A percentile compares a stretch with the other conserved stretches of the same genome.
These are phyloP conservation scores for Egretta garzetta DNA, from an alignment of 2,113 vertebrate species.

Conservation along the genomic window DNA sequence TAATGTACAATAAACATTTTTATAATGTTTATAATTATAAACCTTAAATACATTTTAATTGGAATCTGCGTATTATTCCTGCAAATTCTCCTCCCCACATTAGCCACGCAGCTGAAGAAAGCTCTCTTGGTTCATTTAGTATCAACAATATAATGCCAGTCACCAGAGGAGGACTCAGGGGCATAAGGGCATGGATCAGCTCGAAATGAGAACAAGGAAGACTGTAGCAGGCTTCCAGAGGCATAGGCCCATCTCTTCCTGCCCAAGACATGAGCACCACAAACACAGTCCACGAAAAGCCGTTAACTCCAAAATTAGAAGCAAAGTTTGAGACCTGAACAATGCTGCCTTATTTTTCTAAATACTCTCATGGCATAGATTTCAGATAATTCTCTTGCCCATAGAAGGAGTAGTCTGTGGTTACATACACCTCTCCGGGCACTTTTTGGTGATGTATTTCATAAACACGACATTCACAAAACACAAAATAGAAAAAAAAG, in stretches of 20 bases:
- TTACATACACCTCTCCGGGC: conserved; percentile 9
- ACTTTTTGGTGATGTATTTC: conserved; percentile 44
- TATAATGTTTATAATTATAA: neutral
- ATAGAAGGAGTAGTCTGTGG: conserved; percentile 26
- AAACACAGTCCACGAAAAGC: neutral
- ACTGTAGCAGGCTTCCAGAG: neutral
- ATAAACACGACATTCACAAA: conserved; percentile 16
- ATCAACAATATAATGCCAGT: neutral
- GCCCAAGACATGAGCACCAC: neutral
- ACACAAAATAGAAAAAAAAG: neutral
- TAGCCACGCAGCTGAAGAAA: neutral
- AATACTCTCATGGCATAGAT: neutral
- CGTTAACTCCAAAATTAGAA: neutral
- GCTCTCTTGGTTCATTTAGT: neutral
- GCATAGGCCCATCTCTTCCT: neutral
- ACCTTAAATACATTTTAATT: neutral
- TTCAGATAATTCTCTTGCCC: conserved; percentile 30
- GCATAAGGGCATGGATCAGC: neutral
- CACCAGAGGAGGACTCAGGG: neutral
- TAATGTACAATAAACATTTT: neutral
- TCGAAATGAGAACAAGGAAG: neutral
- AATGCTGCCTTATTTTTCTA: neutral
- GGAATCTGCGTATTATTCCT: neutral
- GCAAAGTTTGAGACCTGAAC: neutral
- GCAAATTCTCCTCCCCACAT: neutral